Evolutionary conservation across 2,113 vertebrate genomes (phyloP).

Genomic region (Trogon melanurus): DNA sequence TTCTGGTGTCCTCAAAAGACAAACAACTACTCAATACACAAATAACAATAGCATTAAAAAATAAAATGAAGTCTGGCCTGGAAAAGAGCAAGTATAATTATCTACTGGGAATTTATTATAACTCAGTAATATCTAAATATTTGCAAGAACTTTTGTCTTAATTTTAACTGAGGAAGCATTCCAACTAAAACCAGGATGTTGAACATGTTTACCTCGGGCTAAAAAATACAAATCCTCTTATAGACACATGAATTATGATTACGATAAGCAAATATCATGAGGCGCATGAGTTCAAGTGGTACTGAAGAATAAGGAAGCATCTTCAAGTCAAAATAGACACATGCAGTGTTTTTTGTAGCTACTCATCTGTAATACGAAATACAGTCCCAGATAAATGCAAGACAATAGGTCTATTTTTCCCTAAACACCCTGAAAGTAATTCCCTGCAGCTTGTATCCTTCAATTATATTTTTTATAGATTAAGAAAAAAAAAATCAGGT

Average conservation of each 20-base stretch:
- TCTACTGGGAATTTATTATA: background rate
- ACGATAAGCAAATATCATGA: conserved; percentile 12
- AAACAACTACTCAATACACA: conserved; percentile 19
- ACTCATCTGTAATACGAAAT: background rate
- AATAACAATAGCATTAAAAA: conserved; percentile 28
- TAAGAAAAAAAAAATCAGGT: background rate
- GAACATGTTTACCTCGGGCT: conserved; percentile 19
- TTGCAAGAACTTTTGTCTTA: conserved; percentile 6
- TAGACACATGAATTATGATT: conserved; percentile 10
- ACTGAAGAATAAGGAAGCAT: background rate
- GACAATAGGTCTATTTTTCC: background rate
- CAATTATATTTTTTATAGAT: background rate
- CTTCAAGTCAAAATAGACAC: conserved; percentile 32
- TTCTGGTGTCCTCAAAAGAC: conserved; percentile 47
- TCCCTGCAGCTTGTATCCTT: background rate
- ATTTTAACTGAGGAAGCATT: background rate
- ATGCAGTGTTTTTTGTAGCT: background rate
- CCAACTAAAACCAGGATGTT: background rate
- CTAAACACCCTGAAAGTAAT: background rate
- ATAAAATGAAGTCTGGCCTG: background rate
- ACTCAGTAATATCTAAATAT: background rate
- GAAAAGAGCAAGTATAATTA: conserved; percentile 43
- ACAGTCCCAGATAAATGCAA: background rate
- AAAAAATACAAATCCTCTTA: conserved; percentile 56
- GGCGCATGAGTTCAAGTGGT: background rate